Conservation (phyloP, 2,888 invertebrate species). For the Pheosia tremula region DNA sequence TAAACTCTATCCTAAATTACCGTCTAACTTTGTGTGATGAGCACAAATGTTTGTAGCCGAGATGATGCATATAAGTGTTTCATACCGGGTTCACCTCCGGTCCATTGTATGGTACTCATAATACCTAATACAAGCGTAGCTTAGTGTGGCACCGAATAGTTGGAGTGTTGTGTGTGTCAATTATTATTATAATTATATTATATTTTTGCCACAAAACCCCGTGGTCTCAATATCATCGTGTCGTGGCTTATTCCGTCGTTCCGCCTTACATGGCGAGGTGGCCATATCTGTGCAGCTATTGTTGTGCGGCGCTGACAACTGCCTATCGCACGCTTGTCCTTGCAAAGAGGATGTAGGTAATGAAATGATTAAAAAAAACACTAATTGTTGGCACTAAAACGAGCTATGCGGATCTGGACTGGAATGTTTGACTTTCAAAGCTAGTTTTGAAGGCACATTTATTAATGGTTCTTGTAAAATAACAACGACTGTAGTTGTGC, state of each 20-base stretch:
- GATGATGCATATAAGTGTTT: no score
- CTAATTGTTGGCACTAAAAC: neutral
- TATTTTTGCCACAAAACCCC: neutral
- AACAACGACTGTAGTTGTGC: no score
- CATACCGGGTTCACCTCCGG: no score
- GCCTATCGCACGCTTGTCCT: constrained; percentile 29
- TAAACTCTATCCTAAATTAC: no score
- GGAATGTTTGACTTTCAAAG: neutral
- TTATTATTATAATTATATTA: neutral
- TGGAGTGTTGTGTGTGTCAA: no score
- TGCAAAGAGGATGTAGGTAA: constrained; percentile 21
- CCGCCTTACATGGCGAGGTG: constrained; percentile 45
- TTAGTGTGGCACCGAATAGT: no score
- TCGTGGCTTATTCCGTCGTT: constrained; percentile 28
- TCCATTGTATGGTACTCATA: no score
- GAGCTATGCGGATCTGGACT: constrained; percentile 1
- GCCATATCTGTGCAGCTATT: constrained; percentile 51
- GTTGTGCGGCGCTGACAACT: constrained; percentile 49
- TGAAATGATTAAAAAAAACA: constrained; percentile 13
- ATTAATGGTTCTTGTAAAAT: no score
- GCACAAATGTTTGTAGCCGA: no score
- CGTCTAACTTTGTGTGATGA: no score
- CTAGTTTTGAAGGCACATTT: neutral
- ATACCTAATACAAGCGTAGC: no score
- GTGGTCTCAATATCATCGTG: neutral